A percentile compares a stretch with the other conserved stretches of the same genome.
Evolutionary conservation across 2,888 invertebrate species (phyloP).

Genomic region (Callinectes sapidus): DNA sequence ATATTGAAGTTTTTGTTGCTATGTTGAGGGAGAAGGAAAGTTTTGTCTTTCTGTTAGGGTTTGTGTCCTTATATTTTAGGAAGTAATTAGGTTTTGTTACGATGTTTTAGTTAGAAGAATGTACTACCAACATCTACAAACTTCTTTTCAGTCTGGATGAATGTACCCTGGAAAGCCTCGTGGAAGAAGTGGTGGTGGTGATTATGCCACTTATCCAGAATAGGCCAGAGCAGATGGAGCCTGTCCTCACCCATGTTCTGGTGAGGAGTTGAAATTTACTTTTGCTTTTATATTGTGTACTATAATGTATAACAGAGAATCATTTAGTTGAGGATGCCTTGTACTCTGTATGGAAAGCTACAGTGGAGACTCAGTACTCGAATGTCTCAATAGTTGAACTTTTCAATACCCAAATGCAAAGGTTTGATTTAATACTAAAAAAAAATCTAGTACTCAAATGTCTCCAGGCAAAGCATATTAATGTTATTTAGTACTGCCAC

Average conservation of each 20-base stretch:
- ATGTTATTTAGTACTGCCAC: neutral
- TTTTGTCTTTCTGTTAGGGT: neutral
- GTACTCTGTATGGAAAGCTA: too few species aligned
- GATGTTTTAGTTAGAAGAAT: neutral
- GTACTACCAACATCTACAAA: neutral
- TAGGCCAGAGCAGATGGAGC: slow-evolving; percentile 63
- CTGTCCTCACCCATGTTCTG: slow-evolving; percentile 61
- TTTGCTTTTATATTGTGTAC: neutral
- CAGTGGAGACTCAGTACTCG: too few species aligned
- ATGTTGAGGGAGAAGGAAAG: neutral
- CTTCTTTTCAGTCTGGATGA: slow-evolving; percentile 60
- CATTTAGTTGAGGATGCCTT: too few species aligned
- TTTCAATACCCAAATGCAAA: too few species aligned
- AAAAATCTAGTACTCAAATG: too few species aligned
- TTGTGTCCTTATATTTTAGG: neutral
- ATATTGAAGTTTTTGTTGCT: too few species aligned
- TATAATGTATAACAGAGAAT: neutral
- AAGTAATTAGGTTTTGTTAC: neutral
- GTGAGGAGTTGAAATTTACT: slow-evolving; percentile 28
- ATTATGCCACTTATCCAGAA: slow-evolving; percentile 58
- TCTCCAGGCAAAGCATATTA: too few species aligned
- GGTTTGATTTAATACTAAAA: too few species aligned
- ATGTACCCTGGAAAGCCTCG: slow-evolving; percentile 53
- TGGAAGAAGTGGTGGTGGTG: slow-evolving; percentile 66
- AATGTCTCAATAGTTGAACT: too few species aligned